Percentiles rank a stretch among this genome's conserved stretches.
These are phyloP conservation scores for Lasioglossum vierecki DNA, from an alignment of 2,888 invertebrate species.

Conservation along the genomic window DNA sequence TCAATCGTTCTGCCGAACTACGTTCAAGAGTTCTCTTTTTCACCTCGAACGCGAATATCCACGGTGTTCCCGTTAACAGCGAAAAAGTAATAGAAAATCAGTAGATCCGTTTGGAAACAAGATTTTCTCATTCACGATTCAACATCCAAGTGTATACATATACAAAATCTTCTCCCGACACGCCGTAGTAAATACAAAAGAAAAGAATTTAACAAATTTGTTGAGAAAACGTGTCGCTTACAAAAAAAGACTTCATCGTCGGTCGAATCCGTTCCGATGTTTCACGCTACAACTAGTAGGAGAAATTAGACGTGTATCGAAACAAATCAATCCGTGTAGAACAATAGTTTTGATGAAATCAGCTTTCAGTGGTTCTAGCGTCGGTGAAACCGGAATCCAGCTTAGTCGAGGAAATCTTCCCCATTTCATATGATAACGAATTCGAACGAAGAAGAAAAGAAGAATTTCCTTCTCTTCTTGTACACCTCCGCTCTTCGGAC, in stretches of 20 bases:
- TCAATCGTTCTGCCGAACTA: conserved; percentile 30
- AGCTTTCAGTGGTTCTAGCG: neutral
- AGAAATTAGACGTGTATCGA: neutral
- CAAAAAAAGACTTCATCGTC: neutral
- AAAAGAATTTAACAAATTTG: conserved; percentile 3
- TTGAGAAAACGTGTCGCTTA: neutral
- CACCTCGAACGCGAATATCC: neutral
- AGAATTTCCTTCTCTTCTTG: neutral
- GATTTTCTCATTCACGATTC: neutral
- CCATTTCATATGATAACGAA: neutral
- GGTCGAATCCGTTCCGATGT: neutral
- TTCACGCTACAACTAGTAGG: neutral
- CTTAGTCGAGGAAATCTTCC: conserved; percentile 1
- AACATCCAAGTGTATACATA: conserved; percentile 12
- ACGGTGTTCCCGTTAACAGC: neutral
- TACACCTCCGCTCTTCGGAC: conserved; percentile 22
- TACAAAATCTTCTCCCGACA: conserved; percentile 7
- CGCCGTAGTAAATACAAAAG: conserved; percentile 14
- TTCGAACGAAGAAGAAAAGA: neutral
- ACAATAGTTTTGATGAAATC: neutral
- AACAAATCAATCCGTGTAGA: neutral
- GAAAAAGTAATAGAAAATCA: conserved; percentile 34
- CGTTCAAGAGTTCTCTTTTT: conserved; percentile 20
- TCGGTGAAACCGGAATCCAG: neutral
- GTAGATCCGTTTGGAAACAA: conserved; percentile 4